A percentile compares a stretch with the other conserved stretches of the same genome.
Conservation (phyloP, 2,797 vertebrate genomes). For the Bothrops alternatus region DNA sequence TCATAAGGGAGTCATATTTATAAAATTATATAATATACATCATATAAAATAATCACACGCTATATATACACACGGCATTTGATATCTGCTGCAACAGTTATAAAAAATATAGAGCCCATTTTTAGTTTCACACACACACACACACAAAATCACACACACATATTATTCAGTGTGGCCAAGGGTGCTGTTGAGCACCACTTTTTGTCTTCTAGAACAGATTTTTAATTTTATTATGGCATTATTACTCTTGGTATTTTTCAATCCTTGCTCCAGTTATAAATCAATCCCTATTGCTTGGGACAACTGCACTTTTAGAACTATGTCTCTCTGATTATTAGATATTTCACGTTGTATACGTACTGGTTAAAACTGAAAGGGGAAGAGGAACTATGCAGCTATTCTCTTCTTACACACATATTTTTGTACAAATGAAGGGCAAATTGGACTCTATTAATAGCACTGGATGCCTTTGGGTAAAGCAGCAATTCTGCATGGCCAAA, state of each 20-base stretch:
- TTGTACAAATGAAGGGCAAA: not conserved
- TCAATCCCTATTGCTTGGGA: not conserved
- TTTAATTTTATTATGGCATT: constrained; percentile 19
- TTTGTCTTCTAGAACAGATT: not conserved
- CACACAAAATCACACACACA: not conserved
- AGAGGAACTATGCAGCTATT: not conserved
- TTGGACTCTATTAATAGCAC: not conserved
- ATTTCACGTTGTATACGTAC: not conserved
- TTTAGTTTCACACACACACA: not conserved
- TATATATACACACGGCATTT: constrained; percentile 22
- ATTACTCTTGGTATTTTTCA: not conserved
- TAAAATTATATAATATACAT: constrained; percentile 46
- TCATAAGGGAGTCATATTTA: constrained; percentile 41
- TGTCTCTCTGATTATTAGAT: not conserved
- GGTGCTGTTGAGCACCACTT: not conserved
- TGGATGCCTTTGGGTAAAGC: not conserved
- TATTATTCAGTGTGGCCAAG: not conserved
- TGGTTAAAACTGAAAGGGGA: not conserved
- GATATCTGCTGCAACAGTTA: constrained; percentile 28
- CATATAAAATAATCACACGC: constrained; percentile 21
- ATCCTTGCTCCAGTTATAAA: constrained; percentile 16
- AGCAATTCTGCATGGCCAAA: not conserved
- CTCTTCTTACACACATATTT: not conserved
- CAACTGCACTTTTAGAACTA: not conserved
- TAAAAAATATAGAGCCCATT: constrained; percentile 21